phyloP scores from a whole-genome alignment of 1,140 invertebrate species.

The Sminthurides bifidus region DNA sequence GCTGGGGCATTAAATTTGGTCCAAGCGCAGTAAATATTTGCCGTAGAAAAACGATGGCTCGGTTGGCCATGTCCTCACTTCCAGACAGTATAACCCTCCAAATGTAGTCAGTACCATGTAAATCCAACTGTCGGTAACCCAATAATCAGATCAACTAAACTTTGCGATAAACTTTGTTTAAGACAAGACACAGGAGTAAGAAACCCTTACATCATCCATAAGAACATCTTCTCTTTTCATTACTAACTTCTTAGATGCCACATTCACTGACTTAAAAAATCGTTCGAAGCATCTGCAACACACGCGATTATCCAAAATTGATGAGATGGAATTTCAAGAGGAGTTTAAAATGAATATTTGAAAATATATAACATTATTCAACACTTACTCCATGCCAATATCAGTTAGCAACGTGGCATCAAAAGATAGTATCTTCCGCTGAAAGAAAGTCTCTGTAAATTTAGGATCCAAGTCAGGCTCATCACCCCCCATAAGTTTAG shows the following conservation, averaged over 20 bases:
- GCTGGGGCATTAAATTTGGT: slow-evolving; percentile 60
- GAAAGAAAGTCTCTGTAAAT: slow-evolving; percentile 93
- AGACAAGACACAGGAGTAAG: not conserved
- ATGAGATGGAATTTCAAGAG: not conserved
- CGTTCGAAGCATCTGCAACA: slow-evolving; percentile 62
- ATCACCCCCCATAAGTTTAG: slow-evolving; percentile 95
- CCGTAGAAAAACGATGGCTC: slow-evolving; percentile 80
- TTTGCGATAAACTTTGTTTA: not conserved
- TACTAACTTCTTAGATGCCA: slow-evolving; percentile 85
- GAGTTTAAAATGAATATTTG: not conserved
- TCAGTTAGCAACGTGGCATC: slow-evolving; percentile 85
- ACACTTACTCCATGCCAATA: slow-evolving; percentile 76
- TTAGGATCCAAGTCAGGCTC: slow-evolving; percentile 93
- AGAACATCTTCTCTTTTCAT: slow-evolving; percentile 67
- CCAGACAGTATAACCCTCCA: slow-evolving; percentile 67
- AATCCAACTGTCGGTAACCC: slow-evolving; percentile 43
- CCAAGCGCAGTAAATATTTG: slow-evolving; percentile 90
- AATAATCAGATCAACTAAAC: not conserved
- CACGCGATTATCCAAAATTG: not conserved
- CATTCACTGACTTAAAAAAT: slow-evolving; percentile 95
- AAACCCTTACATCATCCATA: slow-evolving; percentile 53
- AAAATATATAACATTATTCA: not conserved
- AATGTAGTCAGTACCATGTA: slow-evolving; percentile 91
- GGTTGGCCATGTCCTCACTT: slow-evolving; percentile 77
- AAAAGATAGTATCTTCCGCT: slow-evolving; percentile 84